phyloP scores from a whole-genome alignment of 1,140 invertebrate species.

The Pseudachorutes palmiensis region DNA sequence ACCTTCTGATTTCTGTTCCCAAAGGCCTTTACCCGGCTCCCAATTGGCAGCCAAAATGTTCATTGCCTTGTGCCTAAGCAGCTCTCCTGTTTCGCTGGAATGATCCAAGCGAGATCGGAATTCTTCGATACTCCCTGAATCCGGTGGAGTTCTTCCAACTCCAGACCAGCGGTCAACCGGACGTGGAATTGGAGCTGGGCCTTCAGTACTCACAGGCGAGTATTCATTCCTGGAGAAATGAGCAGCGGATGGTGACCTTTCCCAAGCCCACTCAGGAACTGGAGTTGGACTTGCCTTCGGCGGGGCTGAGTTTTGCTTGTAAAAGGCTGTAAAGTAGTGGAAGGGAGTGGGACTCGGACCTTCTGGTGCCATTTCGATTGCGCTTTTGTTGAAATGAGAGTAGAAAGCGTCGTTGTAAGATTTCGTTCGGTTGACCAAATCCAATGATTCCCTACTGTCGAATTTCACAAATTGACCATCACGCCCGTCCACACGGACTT shows the following conservation, averaged over 20 bases:
- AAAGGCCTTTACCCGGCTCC: constrained; percentile 6
- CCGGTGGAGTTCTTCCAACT: not conserved
- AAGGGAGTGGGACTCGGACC: constrained; percentile 1
- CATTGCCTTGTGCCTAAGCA: constrained; percentile 1
- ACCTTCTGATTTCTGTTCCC: constrained; percentile 21
- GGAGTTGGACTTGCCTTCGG: not conserved
- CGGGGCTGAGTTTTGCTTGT: not conserved
- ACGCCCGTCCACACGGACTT: not conserved
- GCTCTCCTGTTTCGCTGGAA: constrained; percentile 5
- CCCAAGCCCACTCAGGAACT: not conserved
- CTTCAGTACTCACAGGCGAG: not conserved
- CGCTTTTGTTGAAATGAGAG: constrained; percentile 26
- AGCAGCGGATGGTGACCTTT: not conserved
- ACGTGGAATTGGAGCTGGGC: not conserved
- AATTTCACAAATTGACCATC: constrained; percentile 20
- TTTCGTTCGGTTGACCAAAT: constrained; percentile 22
- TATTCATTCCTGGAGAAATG: constrained; percentile 1
- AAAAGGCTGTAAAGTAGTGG: not conserved
- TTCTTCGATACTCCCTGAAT: not conserved
- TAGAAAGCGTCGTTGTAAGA: constrained; percentile 27
- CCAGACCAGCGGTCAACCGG: not conserved
- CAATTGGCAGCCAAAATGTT: not conserved
- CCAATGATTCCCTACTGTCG: constrained; percentile 17
- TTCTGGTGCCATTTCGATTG: not conserved
- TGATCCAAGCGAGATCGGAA: not conserved